Evolutionary conservation across 2,888 invertebrate species (phyloP).

Genomic region (Prionchulus punctatus): DNA sequence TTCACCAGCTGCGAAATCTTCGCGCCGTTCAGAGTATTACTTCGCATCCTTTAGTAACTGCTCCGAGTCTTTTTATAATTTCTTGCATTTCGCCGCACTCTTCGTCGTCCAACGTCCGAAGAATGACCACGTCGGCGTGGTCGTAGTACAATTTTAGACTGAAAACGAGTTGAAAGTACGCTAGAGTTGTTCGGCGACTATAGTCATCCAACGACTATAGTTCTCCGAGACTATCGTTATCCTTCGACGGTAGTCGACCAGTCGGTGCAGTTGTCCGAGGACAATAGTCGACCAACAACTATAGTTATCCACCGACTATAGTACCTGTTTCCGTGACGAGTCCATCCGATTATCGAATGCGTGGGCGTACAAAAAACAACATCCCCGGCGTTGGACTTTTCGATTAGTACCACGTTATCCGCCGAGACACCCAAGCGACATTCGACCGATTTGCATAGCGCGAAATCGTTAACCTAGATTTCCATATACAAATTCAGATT

Average conservation of each 20-base stretch:
- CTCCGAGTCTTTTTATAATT: slow-evolving; percentile 58
- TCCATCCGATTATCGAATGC: slow-evolving; percentile 58
- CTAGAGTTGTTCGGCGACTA: too few relatives aligned
- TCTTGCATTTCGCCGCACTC: slow-evolving; percentile 50
- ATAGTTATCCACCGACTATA: too few relatives aligned
- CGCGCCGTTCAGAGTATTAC: slow-evolving; percentile 21
- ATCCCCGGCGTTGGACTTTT: slow-evolving; percentile 55
- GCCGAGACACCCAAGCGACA: slow-evolving; percentile 62
- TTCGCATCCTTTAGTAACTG: slow-evolving; percentile 52
- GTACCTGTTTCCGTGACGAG: slow-evolving; percentile 40
- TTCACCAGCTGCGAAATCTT: too few relatives aligned
- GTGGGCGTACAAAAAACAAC: slow-evolving; percentile 72
- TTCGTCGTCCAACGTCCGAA: slow-evolving; percentile 31
- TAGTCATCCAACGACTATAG: too few relatives aligned
- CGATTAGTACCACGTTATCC: slow-evolving; percentile 69
- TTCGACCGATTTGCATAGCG: background rate
- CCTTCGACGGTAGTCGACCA: too few relatives aligned
- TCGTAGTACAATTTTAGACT: slow-evolving; percentile 65
- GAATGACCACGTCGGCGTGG: slow-evolving; percentile 74
- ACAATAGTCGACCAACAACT: too few relatives aligned
- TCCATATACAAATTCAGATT: background rate
- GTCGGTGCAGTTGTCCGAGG: too few relatives aligned
- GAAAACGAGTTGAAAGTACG: too few relatives aligned
- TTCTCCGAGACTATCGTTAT: too few relatives aligned
- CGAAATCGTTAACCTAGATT: slow-evolving; percentile 42